A percentile compares a stretch with the other conserved stretches of the same genome.
These are phyloP conservation scores for Camelus dromedarius DNA, from an alignment of 2,113 vertebrate genomes.

Conservation along the genomic window DNA sequence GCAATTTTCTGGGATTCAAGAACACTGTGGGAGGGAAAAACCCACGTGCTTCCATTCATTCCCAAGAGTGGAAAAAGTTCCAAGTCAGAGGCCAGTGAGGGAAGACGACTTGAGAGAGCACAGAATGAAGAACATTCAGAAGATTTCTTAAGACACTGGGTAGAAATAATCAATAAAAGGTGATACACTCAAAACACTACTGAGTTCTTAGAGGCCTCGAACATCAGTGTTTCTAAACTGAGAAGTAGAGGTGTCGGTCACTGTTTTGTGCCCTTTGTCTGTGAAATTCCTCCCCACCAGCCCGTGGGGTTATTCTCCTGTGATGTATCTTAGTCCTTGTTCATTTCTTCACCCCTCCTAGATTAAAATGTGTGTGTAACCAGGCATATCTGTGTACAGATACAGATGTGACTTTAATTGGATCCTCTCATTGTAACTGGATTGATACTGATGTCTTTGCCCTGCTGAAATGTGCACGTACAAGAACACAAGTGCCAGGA, in stretches of 20 bases:
- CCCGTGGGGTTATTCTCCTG: neutral
- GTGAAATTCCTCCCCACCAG: neutral
- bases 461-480: neutral
- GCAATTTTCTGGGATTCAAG: neutral
- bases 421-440: neutral
- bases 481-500: fast-evolving
- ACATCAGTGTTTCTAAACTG: neutral
- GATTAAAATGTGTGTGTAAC: neutral
- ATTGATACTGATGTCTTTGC: neutral
- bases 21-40: neutral
- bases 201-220: neutral
- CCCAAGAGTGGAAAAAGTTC: neutral
- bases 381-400: neutral
- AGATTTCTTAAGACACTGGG: neutral
- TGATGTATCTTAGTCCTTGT: neutral
- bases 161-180: neutral
- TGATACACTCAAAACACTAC: neutral
- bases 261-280: fast-evolving
- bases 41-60: neutral
- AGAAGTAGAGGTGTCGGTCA: neutral
- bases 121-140: neutral
- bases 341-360: too few species aligned
- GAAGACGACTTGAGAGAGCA: neutral
- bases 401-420: fast-evolving
- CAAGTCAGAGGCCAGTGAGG: neutral